Evolutionary conservation across 2,797 vertebrate genomes (phyloP), one percentile per base, ranked within the genome.

Genomic region (Melanotaenia nigrans): DNA sequence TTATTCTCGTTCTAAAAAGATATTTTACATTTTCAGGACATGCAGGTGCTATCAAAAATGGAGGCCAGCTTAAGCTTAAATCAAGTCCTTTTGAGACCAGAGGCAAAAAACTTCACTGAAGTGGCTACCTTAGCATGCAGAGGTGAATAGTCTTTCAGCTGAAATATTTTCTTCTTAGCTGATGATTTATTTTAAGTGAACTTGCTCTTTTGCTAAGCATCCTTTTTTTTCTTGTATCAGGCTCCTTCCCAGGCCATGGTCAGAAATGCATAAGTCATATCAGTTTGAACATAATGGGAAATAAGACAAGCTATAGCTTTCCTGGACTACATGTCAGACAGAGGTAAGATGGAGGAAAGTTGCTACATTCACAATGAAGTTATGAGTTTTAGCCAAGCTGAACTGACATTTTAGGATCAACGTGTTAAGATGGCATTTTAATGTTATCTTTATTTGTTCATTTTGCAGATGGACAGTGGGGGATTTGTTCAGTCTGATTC

Each of bases 101-200:
- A 96, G 20, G 87, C 93, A 47, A 95, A 94, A 73, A 97, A 98
- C 92, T 97, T 99, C 70, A 98, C 96, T 65, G 94, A 96, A 89
- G 95, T 98, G 73, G 96, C 97, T 60, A 94, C 95, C 24, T 85
- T 99, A 76, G 90, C 93, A 82, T 99, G 97, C 92, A 95, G 91
- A 96, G 96, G 97, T 99, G 89, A 89, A 78, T 77, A 22, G 8
- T n/a, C 25, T 58, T 51, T 14, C 3, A 28, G 1, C 56, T 60
- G 16, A 45, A 9, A 57, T 55, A 0, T 7, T 62, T 40, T 62
- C 7, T 51, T 55, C 28, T 58, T 14, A 35, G 1, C 10, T 54
- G 1, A 16, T 32, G 10, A 11, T 45, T 11, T 12, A 56, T 4
- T 53, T 2, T 3, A 3, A 54, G 25, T 66, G 13, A 25, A 25